Evolutionary conservation across 2,113 vertebrate genomes (phyloP).

Genomic region (Chionomys nivalis): DNA sequence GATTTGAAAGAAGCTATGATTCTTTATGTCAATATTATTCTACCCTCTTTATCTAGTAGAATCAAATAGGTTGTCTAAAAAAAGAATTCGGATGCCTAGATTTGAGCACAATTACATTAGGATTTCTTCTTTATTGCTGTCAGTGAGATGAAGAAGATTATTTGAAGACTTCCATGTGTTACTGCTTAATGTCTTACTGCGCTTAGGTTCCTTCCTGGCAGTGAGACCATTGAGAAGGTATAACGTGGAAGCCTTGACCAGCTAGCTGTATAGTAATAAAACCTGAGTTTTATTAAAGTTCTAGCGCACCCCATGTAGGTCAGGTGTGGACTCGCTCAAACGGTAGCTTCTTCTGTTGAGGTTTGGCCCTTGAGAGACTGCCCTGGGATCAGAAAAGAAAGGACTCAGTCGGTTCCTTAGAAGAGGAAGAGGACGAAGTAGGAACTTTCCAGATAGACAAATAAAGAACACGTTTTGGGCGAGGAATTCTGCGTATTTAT

Average conservation of each 20-base stretch:
- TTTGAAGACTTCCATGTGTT: not conserved
- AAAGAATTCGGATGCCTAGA: not conserved
- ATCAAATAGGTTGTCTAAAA: slow-evolving; percentile 23
- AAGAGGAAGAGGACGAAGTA: not conserved
- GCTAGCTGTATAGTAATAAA: not conserved
- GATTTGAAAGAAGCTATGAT: slow-evolving; percentile 45
- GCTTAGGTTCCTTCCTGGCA: not conserved
- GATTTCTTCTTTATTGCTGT: not conserved
- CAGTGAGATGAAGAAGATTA: not conserved
- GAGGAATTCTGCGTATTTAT: not conserved
- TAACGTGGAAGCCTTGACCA: not conserved
- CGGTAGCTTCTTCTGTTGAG: not conserved
- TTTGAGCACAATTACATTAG: not conserved
- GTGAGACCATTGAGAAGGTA: not conserved
- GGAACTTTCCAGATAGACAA: not conserved
- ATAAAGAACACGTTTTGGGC: not conserved
- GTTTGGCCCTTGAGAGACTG: not conserved
- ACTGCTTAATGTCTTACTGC: not conserved
- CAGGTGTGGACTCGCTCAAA: not conserved
- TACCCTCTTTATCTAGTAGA: not conserved
- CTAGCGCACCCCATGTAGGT: fast-evolving
- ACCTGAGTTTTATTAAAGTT: not conserved
- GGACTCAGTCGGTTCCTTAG: fast-evolving
- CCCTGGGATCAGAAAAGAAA: not conserved
- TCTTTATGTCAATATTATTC: slow-evolving; percentile 56